These are phyloP conservation scores for Diorhabda carinulata DNA, from an alignment of 1,140 invertebrate species.

Conservation along the genomic window DNA sequence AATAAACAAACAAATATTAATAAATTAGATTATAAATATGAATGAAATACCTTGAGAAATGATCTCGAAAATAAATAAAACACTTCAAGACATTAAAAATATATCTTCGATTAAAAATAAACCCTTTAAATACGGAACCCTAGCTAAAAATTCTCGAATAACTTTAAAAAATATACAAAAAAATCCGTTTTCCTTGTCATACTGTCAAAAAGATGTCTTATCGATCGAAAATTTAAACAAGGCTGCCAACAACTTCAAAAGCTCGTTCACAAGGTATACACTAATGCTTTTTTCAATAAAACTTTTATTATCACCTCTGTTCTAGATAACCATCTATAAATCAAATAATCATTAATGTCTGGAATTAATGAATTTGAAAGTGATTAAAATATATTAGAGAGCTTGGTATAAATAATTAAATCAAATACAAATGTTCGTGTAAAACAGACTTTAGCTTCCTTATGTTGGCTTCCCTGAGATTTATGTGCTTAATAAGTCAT, in stretches of 20 bases:
- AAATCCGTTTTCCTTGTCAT: slow-evolving; percentile 33
- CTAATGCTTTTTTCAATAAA: too few species aligned
- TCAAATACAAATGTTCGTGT: too few species aligned
- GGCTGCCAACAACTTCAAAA: too few species aligned
- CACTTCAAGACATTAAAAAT: background rate
- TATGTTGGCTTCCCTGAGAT: background rate
- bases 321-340: too few species aligned
- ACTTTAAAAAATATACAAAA: slow-evolving; percentile 42
- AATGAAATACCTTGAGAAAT: background rate
- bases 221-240: slow-evolving; percentile 3
- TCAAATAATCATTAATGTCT: too few species aligned
- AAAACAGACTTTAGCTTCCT: background rate
- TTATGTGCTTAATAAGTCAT: background rate
- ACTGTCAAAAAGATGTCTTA: slow-evolving; percentile 38
- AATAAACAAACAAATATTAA: slow-evolving; percentile 38
- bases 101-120: slow-evolving; percentile 29
- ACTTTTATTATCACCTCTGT: too few species aligned
- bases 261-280: too few species aligned
- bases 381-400: too few species aligned
- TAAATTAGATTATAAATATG: slow-evolving; percentile 5
- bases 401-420: too few species aligned
- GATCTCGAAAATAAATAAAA: background rate
- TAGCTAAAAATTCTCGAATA: slow-evolving; percentile 28
- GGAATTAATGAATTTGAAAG: too few species aligned
- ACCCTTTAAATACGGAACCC: slow-evolving; percentile 32